A percentile compares a stretch with the other conserved stretches of the same genome.
Conservation (phyloP, 2,113 vertebrate species). For the Megaceryle maxima region DNA sequence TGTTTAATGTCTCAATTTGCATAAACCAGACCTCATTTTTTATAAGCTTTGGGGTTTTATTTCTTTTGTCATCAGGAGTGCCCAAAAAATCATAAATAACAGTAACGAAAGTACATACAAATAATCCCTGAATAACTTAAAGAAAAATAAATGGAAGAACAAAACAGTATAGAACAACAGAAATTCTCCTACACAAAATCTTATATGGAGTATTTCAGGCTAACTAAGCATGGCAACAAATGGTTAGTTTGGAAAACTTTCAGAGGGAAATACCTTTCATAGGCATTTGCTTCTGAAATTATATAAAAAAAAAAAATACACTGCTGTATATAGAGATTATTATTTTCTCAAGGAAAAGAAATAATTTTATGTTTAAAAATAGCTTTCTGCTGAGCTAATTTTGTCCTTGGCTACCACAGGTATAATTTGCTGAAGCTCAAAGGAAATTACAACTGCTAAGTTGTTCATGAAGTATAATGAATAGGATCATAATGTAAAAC, state of each 20-base stretch:
- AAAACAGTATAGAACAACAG: neutral
- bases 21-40: neutral
- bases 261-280: neutral
- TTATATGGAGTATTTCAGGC: neutral
- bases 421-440: neutral
- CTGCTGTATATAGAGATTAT: neutral
- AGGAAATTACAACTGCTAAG: neutral
- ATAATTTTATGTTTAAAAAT: neutral
- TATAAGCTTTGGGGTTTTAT: neutral
- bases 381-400: neutral
- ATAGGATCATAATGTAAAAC: neutral
- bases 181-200: neutral
- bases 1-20: neutral
- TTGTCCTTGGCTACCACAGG: neutral
- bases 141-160: neutral
- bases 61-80: neutral
- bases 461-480: neutral
- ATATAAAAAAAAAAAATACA: neutral
- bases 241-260: neutral
- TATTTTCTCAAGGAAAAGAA: neutral
- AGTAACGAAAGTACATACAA: neutral
- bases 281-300: neutral
- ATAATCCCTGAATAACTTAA: neutral
- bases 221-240: neutral
- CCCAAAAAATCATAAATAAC: neutral